Evolutionary conservation across 2,113 vertebrate species (phyloP), one percentile per base, ranked within the genome.

Genomic region (Mohoua ochrocephala): DNA sequence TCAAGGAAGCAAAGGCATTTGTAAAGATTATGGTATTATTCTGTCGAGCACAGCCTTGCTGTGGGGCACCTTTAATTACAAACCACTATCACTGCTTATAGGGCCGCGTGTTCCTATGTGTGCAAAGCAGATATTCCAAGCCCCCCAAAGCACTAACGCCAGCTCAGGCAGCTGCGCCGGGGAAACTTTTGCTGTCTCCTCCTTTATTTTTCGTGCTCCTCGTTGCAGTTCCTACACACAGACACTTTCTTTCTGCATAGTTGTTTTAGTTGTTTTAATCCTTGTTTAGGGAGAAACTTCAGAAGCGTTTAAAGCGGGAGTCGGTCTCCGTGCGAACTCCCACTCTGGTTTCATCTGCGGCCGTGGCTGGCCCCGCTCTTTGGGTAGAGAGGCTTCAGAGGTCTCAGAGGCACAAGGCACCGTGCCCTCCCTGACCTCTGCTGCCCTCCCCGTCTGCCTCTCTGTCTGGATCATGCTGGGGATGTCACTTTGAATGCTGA

Each of bases 1-100:
- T 98, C 98, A 98, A 97, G 97, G 97, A 94, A 97, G 97, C 95
- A 93, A 97, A 98, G 96, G 97, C 98, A 98, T 98, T 98, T 97
- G 98, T 96, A 97, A 98, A 98, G 98, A 98, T 99, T 98, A 98
- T 96, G 80, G 95, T 83, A 97, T 98, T 98, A 96, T 93, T 97
- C 95, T 95, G 98, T 96, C 92, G 94, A 96, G 97, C 96, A 79
- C 96, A 88, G 96, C 87, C 93, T 97, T 96, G 98, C 97, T 98
- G 98, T 93, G 86, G 97, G 98, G 97, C 98, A 98, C 93, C 98
- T 98, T 98, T 98, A 98, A 99, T 99, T 98, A 98, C 97, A 98
- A 97, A 98, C 97, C 42, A 93, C 86, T 97, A 97, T 98, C 96
- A 61, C 87, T 97, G 93, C 95, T 97, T 97, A 91, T 97, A 98